Percentiles rank a stretch among this genome's conserved stretches.
phyloP scores from a whole-genome alignment of 2,888 invertebrate genomes.

The Rhaphigaster nebulosa region DNA sequence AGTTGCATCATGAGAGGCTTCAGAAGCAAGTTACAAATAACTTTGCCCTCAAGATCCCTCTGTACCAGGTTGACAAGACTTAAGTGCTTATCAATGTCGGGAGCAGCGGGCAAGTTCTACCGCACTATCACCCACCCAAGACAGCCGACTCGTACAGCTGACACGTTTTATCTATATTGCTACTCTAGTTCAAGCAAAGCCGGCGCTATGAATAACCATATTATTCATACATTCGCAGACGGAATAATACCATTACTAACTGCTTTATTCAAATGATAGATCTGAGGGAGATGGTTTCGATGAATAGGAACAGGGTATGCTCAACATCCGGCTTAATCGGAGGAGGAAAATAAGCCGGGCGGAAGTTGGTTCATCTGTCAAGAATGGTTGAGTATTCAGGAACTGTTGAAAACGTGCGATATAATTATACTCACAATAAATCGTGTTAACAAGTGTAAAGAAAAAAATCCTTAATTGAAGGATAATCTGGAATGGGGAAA shows the following conservation, averaged over 20 bases:
- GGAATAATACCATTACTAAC: not conserved
- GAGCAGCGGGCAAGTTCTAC: slow-evolving; percentile 20
- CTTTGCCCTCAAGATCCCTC: slow-evolving; percentile 12
- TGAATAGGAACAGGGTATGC: not conserved
- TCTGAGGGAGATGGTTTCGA: not conserved
- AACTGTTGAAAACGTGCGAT: not conserved
- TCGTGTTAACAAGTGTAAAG: not conserved
- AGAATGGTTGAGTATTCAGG: not conserved
- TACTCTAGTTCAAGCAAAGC: slow-evolving; percentile 7
- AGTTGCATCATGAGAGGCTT: not conserved
- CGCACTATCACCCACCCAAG: not conserved
- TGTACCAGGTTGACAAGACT: slow-evolving; percentile 22
- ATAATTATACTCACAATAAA: not conserved
- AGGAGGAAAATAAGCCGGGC: not conserved
- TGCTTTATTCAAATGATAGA: slow-evolving; percentile 12
- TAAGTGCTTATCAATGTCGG: slow-evolving; percentile 48
- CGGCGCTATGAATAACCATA: slow-evolving; percentile 13
- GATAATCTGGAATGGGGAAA: too few species aligned
- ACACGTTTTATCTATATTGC: slow-evolving; percentile 32
- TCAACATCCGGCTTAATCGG: not conserved
- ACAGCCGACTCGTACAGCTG: not conserved
- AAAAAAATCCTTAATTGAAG: too few species aligned
- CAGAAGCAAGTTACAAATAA: not conserved
- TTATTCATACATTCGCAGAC: not conserved
- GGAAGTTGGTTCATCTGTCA: slow-evolving; percentile 9